phyloP scores from a whole-genome alignment of 1,140 invertebrate species.

The Apis cerana region DNA sequence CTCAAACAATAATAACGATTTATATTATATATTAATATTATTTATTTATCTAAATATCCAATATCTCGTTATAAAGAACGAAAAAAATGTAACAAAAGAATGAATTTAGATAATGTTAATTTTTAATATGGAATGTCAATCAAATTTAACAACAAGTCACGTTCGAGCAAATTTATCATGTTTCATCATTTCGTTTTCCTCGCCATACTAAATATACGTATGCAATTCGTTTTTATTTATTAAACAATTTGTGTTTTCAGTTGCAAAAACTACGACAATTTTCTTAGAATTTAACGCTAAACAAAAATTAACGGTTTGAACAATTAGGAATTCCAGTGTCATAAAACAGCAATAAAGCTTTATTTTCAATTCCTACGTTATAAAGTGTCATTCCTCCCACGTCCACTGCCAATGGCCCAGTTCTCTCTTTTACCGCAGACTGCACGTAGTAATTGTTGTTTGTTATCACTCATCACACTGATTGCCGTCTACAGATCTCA shows the following conservation, averaged over 20 bases:
- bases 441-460: conserved; percentile 52
- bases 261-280: no score
- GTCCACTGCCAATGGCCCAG: background rate
- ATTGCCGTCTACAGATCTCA: conserved; percentile 61
- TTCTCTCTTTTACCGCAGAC: conserved; percentile 40
- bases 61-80: no score
- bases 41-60: no score
- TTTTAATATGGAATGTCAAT: no score
- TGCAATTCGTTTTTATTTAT: background rate
- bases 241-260: background rate
- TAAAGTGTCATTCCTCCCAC: conserved; percentile 37
- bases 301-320: background rate
- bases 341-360: background rate
- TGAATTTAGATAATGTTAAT: no score
- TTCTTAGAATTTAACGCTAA: background rate
- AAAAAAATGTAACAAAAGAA: no score
- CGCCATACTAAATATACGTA: background rate
- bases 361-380: background rate
- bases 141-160: no score
- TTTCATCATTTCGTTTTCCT: no score
- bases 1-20: no score
- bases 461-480: conserved; percentile 68
- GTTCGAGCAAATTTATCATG: no score
- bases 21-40: no score
- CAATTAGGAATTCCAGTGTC: background rate